A percentile compares a stretch with the other conserved stretches of the same genome.
Evolutionary conservation across 2,888 invertebrate species (phyloP).

Genomic region (Coelopa pilipes): DNA sequence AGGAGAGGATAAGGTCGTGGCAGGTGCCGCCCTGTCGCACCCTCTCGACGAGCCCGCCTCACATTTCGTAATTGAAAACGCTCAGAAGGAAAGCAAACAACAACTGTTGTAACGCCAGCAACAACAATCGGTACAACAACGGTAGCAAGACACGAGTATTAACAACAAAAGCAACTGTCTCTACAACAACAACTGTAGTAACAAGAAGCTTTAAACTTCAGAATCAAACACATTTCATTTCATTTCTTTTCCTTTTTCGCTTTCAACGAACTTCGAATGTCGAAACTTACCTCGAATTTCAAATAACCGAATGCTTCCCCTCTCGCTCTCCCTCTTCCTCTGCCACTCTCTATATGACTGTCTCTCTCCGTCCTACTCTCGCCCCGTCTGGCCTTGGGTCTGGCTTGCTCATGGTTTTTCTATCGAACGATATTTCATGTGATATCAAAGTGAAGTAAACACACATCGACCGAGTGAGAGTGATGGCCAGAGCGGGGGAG

Average conservation of each 20-base stretch:
- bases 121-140: no score
- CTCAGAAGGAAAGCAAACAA: slow-evolving; percentile 21
- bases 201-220: slow-evolving; percentile 21
- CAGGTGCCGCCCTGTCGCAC: neutral
- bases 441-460: slow-evolving; percentile 12
- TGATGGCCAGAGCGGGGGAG: neutral
- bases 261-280: slow-evolving; percentile 6
- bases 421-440: neutral
- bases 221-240: slow-evolving; percentile 25
- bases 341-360: neutral
- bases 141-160: no score
- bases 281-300: slow-evolving; percentile 19
- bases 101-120: no score
- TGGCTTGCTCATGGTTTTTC: no score
- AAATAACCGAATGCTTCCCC: slow-evolving; percentile 18
- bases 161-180: no score
- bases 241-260: slow-evolving; percentile 9
- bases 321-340: neutral
- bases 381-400: no score
- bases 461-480: neutral
- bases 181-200: no score
- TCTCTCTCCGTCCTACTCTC: neutral
- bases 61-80: slow-evolving; percentile 18
- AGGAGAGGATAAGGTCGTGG: neutral
- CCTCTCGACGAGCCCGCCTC: neutral